phyloP scores from a whole-genome alignment of 2,113 vertebrate genomes.

The Chaetodon trifascialis region DNA sequence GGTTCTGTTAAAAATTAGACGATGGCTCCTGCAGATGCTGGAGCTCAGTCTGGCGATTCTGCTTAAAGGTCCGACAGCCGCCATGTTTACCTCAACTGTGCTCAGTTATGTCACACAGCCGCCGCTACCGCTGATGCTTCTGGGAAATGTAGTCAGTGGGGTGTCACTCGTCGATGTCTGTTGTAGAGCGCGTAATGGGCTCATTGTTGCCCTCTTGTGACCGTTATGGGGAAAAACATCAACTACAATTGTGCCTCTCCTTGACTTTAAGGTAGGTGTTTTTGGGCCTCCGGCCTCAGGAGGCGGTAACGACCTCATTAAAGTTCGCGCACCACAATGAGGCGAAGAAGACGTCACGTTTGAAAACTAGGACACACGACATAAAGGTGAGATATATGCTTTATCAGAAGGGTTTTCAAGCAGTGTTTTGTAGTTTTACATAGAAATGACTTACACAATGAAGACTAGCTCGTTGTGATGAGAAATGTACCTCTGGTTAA shows the following conservation, averaged over 20 bases:
- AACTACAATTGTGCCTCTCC: no score
- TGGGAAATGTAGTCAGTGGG: conserved; percentile 68
- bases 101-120: neutral
- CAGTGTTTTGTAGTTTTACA: neutral
- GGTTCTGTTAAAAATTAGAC: conserved; percentile 52
- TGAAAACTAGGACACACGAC: neutral
- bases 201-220: neutral
- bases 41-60: conserved; percentile 62
- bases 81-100: conserved; percentile 76
- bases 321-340: neutral
- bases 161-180: neutral
- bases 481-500: no score
- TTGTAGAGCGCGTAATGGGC: no score
- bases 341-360: neutral
- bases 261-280: neutral
- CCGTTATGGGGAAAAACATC: neutral
- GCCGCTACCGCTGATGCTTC: conserved; percentile 4
- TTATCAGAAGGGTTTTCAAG: neutral
- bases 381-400: neutral
- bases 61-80: conserved; percentile 60
- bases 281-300: neutral
- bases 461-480: neutral
- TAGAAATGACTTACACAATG: neutral
- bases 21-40: conserved; percentile 59
- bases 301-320: neutral